Evolutionary conservation across 2,113 vertebrate species (phyloP).

Genomic region (Rallus limicola): DNA sequence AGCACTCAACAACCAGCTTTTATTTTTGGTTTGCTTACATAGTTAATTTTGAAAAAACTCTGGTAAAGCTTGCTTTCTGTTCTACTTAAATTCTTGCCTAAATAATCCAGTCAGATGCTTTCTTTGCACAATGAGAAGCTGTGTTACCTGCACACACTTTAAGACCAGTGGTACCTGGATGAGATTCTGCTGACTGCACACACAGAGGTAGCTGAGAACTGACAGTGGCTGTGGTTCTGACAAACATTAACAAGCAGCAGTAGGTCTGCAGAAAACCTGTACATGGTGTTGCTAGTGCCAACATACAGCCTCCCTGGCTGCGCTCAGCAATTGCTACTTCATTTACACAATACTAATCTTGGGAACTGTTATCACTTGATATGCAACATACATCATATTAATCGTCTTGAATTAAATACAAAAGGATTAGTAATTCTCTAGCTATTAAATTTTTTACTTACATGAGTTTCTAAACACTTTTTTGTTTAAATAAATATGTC

Average conservation of each 20-base stretch:
- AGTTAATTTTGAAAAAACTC: background rate
- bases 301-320: background rate
- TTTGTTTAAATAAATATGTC: slow-evolving; percentile 64
- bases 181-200: background rate
- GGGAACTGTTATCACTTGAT: background rate
- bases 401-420: slow-evolving; percentile 32
- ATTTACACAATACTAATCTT: background rate
- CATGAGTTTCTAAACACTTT: slow-evolving; percentile 61
- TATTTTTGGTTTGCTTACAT: background rate
- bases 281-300: background rate
- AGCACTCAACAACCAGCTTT: background rate
- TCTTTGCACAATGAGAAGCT: background rate
- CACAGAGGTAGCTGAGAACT: background rate
- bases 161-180: background rate
- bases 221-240: slow-evolving; percentile 27
- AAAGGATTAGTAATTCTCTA: slow-evolving; percentile 55
- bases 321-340: background rate
- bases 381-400: slow-evolving; percentile 28
- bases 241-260: background rate
- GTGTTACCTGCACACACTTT: background rate
- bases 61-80: background rate
- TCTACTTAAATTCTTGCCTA: background rate
- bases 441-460: slow-evolving; percentile 64
- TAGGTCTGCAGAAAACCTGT: background rate
- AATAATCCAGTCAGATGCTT: background rate